These are phyloP conservation scores for Cephalopachus bancanus DNA, from an alignment of 2,797 vertebrate species.

Conservation along the genomic window DNA sequence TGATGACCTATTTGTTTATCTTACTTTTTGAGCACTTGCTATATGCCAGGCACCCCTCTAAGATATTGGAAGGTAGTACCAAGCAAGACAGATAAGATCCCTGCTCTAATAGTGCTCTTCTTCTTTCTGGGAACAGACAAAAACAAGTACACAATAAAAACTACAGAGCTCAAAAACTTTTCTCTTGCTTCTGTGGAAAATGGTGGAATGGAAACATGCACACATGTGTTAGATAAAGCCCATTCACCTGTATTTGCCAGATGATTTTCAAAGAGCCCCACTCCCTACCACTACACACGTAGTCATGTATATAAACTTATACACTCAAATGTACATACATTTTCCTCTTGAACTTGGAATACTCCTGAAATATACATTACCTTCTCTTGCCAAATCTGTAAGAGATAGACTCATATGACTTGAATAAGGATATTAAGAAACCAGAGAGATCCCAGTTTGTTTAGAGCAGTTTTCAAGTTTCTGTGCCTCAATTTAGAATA, in stretches of 20 bases:
- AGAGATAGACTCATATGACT: neutral
- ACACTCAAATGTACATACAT: too few relatives aligned
- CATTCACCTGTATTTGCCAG: neutral
- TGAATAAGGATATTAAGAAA: neutral
- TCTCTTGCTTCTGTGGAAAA: neutral
- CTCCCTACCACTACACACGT: neutral
- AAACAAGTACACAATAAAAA: neutral
- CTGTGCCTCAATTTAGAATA: neutral
- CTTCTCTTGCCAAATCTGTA: neutral
- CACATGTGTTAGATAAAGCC: rapidly evolving
- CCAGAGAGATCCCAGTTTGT: neutral
- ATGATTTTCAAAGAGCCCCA: neutral
- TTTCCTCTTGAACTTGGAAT: neutral
- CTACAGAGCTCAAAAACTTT: neutral
- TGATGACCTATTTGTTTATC: neutral
- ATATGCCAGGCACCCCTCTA: neutral
- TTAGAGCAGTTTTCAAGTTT: neutral
- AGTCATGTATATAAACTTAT: neutral
- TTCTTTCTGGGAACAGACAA: neutral
- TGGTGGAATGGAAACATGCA: neutral
- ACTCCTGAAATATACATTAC: neutral
- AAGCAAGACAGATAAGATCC: neutral
- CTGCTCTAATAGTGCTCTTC: neutral
- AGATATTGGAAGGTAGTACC: neutral
- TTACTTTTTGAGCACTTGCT: neutral